Base-by-base conservation (phyloP, 53 echinoderm and acorn worm genomes). In the Astropecten irregularis region DNA sequence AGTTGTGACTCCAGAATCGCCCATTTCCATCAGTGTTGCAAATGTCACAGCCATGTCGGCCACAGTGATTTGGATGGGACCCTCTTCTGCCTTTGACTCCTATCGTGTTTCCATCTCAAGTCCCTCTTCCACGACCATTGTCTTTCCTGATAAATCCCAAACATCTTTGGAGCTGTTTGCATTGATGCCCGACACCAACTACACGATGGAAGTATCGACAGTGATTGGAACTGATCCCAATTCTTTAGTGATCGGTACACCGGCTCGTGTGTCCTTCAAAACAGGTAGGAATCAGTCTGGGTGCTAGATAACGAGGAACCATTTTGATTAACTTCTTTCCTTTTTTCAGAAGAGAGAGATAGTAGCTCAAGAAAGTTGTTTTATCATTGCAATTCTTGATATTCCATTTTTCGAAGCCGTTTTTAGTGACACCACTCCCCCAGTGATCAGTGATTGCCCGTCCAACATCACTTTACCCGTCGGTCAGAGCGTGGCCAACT, bases 381-480 rank as follows among this genome's bases (percentile, higher is more conserved):
- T n/a, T n/a, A n/a, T n/a, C n/a, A n/a, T n/a, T n/a, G n/a, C n/a
- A n/a, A n/a, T n/a, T n/a, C n/a, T n/a, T n/a, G n/a, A n/a, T n/a
- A n/a, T n/a, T n/a, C n/a, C n/a, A n/a, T n/a, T n/a, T n/a, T n/a
- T n/a, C n/a, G n/a, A n/a, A n/a, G n/a, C n/a, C n/a, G n/a, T n/a
- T n/a, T n/a, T n/a, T n/a, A n/a, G n/a, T n/a, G n/a, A 90, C 64
- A 85, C 58, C 15, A 85, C 65, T 0, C 71, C 81, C 1, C 90
- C 90, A 14, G 73, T 82, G 60, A 73, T 85, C 53, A 61, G 62
- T 21, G 52, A 63, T 65, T 90, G 90, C 42, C 88, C 82, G 16
- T 64, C 30, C 2, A 47, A 82, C 54, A 82, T 88, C 66, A 65
- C 11, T 29, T 66, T 82, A 30, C 64, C 88, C 40, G 82, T 63